phyloP scores from a whole-genome alignment of 2,113 vertebrate species.

The Ceyx margarethae region DNA sequence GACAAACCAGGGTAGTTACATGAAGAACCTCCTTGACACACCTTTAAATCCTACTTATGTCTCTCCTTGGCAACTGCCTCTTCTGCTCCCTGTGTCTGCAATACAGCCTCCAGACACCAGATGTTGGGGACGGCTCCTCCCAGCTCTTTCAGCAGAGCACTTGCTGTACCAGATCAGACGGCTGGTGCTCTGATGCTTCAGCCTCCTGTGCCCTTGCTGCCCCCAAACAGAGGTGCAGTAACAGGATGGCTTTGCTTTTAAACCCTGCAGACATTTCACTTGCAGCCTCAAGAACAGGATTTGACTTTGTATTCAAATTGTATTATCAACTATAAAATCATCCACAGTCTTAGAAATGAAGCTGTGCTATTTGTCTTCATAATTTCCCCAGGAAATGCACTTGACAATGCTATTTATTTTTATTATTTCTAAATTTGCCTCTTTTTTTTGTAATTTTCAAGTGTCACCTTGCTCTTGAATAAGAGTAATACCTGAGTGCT shows the following conservation, averaged over 20 bases:
- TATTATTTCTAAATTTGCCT: background rate
- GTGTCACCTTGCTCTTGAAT: background rate
- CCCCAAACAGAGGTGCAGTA: background rate
- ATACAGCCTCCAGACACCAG: conserved; percentile 15
- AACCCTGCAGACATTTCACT: background rate
- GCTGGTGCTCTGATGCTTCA: background rate
- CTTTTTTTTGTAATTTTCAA: background rate
- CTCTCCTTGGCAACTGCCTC: conserved; percentile 3
- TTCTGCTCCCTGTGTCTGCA: background rate
- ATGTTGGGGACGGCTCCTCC: background rate
- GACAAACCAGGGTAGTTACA: background rate
- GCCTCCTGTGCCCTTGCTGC: background rate
- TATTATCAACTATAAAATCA: background rate
- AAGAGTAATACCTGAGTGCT: background rate
- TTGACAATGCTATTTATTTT: background rate
- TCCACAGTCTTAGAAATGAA: background rate
- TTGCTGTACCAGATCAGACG: background rate
- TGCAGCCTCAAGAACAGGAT: background rate
- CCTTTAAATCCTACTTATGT: conserved; percentile 35
- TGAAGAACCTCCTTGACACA: conserved; percentile 15
- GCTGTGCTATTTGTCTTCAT: background rate
- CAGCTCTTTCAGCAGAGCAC: background rate
- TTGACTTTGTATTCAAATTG: background rate
- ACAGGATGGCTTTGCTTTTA: background rate
- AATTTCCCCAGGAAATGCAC: background rate